Conservation (phyloP, 2,888 invertebrate genomes). For the Theretra japonica region DNA sequence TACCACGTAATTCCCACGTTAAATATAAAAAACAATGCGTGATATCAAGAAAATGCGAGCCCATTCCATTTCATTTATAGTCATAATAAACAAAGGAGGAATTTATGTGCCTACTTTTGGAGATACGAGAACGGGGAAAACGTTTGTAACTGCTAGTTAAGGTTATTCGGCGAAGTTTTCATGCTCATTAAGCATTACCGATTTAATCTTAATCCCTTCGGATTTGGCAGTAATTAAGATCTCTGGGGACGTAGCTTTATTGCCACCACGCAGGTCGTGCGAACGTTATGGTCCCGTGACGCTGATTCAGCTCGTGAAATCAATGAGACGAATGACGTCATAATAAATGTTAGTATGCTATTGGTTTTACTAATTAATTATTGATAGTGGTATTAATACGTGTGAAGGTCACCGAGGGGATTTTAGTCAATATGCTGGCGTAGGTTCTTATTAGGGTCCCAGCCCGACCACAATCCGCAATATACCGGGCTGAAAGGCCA, state of each 20-base stretch:
- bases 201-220: slow-evolving; percentile 3
- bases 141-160: background rate
- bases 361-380: too few species aligned
- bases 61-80: slow-evolving; percentile 5
- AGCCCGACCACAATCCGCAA: too few species aligned
- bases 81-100: background rate
- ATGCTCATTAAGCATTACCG: slow-evolving; percentile 9
- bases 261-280: background rate
- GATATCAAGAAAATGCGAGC: background rate
- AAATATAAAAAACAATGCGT: background rate
- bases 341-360: too few species aligned
- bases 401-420: too few species aligned
- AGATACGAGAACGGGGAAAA: background rate
- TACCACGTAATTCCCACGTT: background rate
- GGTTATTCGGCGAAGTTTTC: background rate
- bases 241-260: background rate
- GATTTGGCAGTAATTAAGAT: slow-evolving; percentile 1
- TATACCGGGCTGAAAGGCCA: too few species aligned
- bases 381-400: too few species aligned
- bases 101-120: background rate
- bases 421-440: too few species aligned
- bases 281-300: background rate
- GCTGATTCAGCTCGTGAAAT: background rate
- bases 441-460: too few species aligned
- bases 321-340: background rate